Percentiles rank a stretch among this genome's conserved stretches.
Evolutionary conservation across 92 coral and sea anemone genomes (phyloP).

Genomic region (Epizoanthus stellaris): DNA sequence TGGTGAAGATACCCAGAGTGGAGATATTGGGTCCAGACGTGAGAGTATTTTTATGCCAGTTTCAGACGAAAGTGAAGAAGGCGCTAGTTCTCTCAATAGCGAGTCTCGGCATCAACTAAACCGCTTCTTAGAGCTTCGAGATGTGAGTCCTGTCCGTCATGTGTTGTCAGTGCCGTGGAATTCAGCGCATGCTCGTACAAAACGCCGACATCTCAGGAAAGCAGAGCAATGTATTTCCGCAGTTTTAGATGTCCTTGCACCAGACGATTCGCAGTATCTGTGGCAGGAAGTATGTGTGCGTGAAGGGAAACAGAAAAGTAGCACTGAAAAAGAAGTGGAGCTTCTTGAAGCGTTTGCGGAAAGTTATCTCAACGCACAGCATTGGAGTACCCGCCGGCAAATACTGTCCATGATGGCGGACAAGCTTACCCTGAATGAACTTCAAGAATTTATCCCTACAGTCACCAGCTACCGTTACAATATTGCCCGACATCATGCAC

Average conservation of each 20-base stretch:
- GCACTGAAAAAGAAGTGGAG: not conserved
- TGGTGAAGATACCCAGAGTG: too few relatives aligned
- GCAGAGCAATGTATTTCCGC: conserved; percentile 53
- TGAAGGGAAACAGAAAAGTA: too few relatives aligned
- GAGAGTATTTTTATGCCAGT: too few relatives aligned
- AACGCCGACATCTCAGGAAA: conserved; percentile 50
- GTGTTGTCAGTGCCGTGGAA: conserved; percentile 51
- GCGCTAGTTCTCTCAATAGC: too few relatives aligned
- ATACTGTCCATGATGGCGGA: not conserved
- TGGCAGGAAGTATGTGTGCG: too few relatives aligned
- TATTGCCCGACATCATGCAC: not conserved
- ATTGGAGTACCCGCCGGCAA: conserved; percentile 58
- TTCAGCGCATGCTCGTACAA: conserved; percentile 49
- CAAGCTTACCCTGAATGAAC: too few relatives aligned
- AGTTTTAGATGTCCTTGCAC: conserved; percentile 51
- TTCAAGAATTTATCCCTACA: too few relatives aligned
- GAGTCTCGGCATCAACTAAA: too few relatives aligned
- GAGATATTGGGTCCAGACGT: too few relatives aligned
- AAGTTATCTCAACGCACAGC: conserved; percentile 49
- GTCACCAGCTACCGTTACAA: too few relatives aligned
- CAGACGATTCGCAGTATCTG: conserved; percentile 28
- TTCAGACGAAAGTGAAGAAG: too few relatives aligned
- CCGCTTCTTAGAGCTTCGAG: too few relatives aligned
- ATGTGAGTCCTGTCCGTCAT: conserved; percentile 51
- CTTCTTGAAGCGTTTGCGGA: conserved; percentile 52